phyloP scores from a whole-genome alignment of 2,888 invertebrate genomes.

The Tetanocera ferruginea region DNA sequence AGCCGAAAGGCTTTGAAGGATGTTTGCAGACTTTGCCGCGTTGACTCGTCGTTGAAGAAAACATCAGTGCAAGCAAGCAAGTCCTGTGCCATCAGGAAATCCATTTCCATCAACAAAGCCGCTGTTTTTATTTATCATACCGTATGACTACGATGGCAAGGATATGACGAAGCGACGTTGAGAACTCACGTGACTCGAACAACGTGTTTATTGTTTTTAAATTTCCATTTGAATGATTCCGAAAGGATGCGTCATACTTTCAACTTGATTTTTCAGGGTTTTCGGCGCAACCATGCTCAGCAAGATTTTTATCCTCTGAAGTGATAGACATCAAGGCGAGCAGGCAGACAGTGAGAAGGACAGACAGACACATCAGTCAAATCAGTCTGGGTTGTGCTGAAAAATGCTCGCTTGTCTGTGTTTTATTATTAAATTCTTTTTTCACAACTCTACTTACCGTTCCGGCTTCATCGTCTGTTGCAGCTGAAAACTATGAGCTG shows the following conservation, averaged over 20 bases:
- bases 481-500: background rate
- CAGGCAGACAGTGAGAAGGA: background rate
- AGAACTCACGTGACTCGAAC: slow-evolving; percentile 23
- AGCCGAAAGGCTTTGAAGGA: too few relatives aligned
- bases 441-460: background rate
- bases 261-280: slow-evolving; percentile 17
- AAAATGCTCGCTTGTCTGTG: background rate
- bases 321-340: slow-evolving; percentile 28
- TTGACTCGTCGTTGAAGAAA: background rate
- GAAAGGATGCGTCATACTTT: slow-evolving; percentile 43
- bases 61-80: background rate
- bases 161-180: background rate
- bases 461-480: background rate
- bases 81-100: background rate
- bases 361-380: slow-evolving; percentile 21
- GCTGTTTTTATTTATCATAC: background rate
- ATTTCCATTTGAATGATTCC: slow-evolving; percentile 38
- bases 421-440: background rate
- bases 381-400: background rate
- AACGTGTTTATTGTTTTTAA: slow-evolving; percentile 40
- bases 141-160: background rate
- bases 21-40: background rate
- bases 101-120: slow-evolving; percentile 2
- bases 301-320: slow-evolving; percentile 6
- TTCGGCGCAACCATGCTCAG: background rate